Evolutionary conservation across 1,140 invertebrate species (phyloP), one percentile per base, ranked within the genome.

Genomic region (Nomia melanderi): DNA sequence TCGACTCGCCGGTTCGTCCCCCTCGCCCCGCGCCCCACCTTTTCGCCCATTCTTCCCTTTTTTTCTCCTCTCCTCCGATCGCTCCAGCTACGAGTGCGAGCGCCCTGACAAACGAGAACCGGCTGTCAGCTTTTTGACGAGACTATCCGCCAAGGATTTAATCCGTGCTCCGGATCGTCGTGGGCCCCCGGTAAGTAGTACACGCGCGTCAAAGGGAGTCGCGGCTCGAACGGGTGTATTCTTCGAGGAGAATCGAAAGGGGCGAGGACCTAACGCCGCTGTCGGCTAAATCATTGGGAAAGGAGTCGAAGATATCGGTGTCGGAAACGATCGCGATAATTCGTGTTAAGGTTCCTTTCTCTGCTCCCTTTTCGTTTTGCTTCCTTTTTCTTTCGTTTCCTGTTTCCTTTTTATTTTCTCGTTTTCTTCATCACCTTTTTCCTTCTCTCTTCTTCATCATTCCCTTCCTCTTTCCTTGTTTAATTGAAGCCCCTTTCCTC

Each of bases 101-200:
- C 39, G 41, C 11, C 27, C 64, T 71, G 74, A 74, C 70, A 79
- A 72, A 67, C 78, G 77, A 78, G 59, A 56, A 79, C 83, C 83
- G 81, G 86, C 87, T 90, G 90, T 89, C 89, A 85, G 59, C 77
- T 72, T 78, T 86, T 86, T 90, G 89, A 91, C 89, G 89, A 90
- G 83, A 90, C 88, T 90, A 91, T 91, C 87, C 87, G 78, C 70
- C 70, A 4, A 33, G 71, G 57, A 80, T 84, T n/a, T 84, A 84
- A 84, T 83, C 77, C 83, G 70, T 60, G 74, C 66, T 60, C 75
- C 53, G 84, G 76, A 86, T 86, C 56, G 75, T 84, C 71, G 70
- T 67, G 54, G 33, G 53, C 25, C 54, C 29, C 41, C 25, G 50
- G 25, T 36, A 36, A 5, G 33, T n/a, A n/a, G n/a, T n/a, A 20